Conservation (phyloP, 2,888 invertebrate genomes). For the Maniola hyperantus region DNA sequence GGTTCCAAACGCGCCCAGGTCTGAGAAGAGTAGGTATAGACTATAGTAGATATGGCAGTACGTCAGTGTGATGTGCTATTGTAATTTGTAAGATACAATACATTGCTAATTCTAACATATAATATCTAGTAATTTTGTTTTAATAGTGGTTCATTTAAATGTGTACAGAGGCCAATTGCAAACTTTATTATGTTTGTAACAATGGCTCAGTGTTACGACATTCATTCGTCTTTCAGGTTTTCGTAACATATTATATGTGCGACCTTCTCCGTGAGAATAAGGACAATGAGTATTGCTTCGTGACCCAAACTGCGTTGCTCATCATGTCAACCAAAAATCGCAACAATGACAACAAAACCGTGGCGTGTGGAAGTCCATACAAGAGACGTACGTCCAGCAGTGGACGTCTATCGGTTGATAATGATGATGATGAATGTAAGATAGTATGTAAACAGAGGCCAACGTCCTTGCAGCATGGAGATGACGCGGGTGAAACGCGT, state of each 20-base stretch:
- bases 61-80: background rate
- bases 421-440: too few species aligned
- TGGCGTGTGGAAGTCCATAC: too few species aligned
- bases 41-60: too few species aligned
- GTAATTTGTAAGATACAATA: background rate
- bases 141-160: background rate
- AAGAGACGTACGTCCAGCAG: too few species aligned
- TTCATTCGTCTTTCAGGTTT: slow-evolving; percentile 24
- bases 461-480: slow-evolving; percentile 25
- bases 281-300: slow-evolving; percentile 23
- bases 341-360: background rate
- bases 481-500: slow-evolving; percentile 30
- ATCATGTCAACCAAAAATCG: background rate
- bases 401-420: too few species aligned
- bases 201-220: slow-evolving; percentile 27
- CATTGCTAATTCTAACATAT: background rate
- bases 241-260: slow-evolving; percentile 29
- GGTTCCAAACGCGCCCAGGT: too few species aligned
- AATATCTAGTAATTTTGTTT: slow-evolving; percentile 1
- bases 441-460: slow-evolving; percentile 12
- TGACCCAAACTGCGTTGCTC: slow-evolving; percentile 15
- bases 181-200: slow-evolving; percentile 29
- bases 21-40: too few species aligned
- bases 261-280: slow-evolving; percentile 36
- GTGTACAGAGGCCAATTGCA: slow-evolving; percentile 23